Base-by-base conservation (phyloP, 2,113 vertebrate species). In the Catagonus wagneri region DNA sequence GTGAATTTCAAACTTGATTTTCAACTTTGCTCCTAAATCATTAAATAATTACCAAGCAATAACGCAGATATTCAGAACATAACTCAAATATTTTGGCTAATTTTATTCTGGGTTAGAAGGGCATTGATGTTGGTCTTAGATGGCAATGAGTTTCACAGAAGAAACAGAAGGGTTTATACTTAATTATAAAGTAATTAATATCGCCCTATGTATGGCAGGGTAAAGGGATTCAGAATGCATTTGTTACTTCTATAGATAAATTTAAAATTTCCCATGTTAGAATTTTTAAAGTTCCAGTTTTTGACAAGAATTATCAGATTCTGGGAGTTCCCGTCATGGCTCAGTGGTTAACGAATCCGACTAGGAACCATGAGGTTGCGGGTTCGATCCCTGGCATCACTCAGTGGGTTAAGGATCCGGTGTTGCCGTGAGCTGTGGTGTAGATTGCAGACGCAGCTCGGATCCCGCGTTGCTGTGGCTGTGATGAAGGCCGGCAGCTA, bases 271-370 rank as follows among this genome's bases (percentile, higher is more conserved):
- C n/a, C n/a, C n/a, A 96, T 72, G 20, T 34, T 79, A 74, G 89
- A 89, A 97, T 97, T 60, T 83, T 93, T 87, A 94, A 91, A 34
- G 95, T 90, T 68, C 72, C 17, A 91, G 96, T 97, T 97, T 97
- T 52, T 97, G 97, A 93, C 44, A 88, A 95, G 96, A 95, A 23
- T 97, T 95, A 97, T 93, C 94, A 96, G 58, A 96, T 44, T 91
- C 76, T 97, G 94, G n/a, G n/a, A n/a, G n/a, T n/a, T n/a, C n/a
- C n/a, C n/a, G n/a, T n/a, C n/a, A n/a, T n/a, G n/a, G n/a, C n/a
- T n/a, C n/a, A n/a, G n/a, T n/a, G n/a, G n/a, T n/a, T n/a, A n/a
- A n/a, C n/a, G n/a, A n/a, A n/a, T n/a, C n/a, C n/a, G n/a, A n/a
- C n/a, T n/a, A n/a, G n/a, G n/a, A n/a, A n/a, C n/a, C n/a, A n/a